Evolutionary conservation across 2,797 vertebrate species (phyloP).

Genomic region (Sylvilagus floridanus): DNA sequence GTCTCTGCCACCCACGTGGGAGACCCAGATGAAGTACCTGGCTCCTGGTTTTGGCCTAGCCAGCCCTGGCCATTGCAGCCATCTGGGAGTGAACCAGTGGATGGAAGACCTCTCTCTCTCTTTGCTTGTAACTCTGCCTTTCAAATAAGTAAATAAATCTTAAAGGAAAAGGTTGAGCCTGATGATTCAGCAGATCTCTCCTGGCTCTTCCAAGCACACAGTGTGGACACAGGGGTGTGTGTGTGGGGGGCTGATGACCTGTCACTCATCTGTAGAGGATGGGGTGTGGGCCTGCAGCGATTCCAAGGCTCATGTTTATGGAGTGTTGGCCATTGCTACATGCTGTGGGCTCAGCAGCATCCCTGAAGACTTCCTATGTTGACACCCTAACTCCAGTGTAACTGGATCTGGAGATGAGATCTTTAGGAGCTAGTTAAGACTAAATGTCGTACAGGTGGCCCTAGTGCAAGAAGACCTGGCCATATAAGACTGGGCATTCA

Average conservation of each 20-base stretch:
- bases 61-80: too few relatives aligned
- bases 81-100: too few relatives aligned
- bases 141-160: too few relatives aligned
- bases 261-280: background rate
- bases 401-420: background rate
- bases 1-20: too few relatives aligned
- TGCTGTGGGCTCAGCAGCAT: background rate
- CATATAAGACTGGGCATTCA: background rate
- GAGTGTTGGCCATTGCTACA: fast-evolving
- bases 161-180: background rate
- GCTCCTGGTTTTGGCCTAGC: too few relatives aligned
- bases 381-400: background rate
- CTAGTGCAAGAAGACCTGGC: background rate
- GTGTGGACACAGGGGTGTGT: background rate
- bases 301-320: background rate
- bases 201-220: background rate
- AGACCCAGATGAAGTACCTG: too few relatives aligned
- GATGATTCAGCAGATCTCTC: background rate
- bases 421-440: background rate
- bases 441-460: background rate
- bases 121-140: too few relatives aligned
- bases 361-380: background rate
- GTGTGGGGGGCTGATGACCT: background rate
- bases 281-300: background rate
- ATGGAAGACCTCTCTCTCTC: too few relatives aligned